Base-by-base conservation (phyloP, 2,797 vertebrate genomes). In the Myotis daubentonii region DNA sequence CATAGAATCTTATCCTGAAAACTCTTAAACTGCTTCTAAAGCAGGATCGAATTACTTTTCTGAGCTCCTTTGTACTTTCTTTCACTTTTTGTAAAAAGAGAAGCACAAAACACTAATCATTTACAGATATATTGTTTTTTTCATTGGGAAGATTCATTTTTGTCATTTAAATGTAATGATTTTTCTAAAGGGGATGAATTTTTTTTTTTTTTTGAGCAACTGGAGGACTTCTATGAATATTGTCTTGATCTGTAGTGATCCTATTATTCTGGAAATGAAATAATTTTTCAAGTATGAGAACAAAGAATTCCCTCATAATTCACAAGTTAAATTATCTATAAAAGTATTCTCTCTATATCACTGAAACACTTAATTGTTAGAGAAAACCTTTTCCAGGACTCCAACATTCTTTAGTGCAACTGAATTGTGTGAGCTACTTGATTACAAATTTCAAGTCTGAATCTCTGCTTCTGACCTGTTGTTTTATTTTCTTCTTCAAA, bases 401-500 rank as follows among this genome's bases (percentile, higher is more conserved):
- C 55, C 7, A 9, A 85, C 51, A n/a, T 87, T 60, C 33, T 51
- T 92, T 49, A 85, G 36, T 53, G 6, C 4, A 25, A n/a, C 38
- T 65, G 51, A 84, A 79, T 16, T 47, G 51, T 83, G 72, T 44
- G 28, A 49, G 3, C 80, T 91, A 91, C 94, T 2, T 22, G 74
- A 91, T 95, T 9, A 78, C 60, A 86, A 84, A 96, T 95, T 95
- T 93, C 53, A 96, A 94, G 95, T 76, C 85, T 87, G 65, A 62
- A 23, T 94, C 91, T 85, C 10, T 94, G 87, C 68, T 95, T 78
- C 96, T 96, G 94, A 92, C 80, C 53, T 96, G 74, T 87, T 96
- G 75, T 55, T 95, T 97, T 94, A 96, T 97, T 97, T 97, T 97
- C 93, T 94, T 98, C 95, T 97, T 98, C 89, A 93, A 97, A 97